Evolutionary conservation across 2,797 vertebrate species (phyloP).

Genomic region (Nothura maculosa): DNA sequence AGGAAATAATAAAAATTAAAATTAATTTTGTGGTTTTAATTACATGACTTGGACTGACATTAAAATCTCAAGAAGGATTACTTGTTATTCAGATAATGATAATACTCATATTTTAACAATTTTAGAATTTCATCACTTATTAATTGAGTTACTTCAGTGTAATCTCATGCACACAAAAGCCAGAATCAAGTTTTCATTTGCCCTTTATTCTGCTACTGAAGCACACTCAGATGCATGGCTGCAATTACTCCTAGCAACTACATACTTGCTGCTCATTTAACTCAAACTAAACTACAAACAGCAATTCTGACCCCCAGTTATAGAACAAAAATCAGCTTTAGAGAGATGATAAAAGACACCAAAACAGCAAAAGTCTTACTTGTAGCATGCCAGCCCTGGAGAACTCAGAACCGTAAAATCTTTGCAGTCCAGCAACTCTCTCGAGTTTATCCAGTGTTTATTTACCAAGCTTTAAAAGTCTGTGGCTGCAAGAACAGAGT

Average conservation of each 20-base stretch:
- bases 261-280: constrained; percentile 65
- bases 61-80: neutral
- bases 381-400: constrained; percentile 78
- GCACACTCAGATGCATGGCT: constrained; percentile 29
- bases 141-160: constrained; percentile 41
- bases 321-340: constrained; percentile 72
- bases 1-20: neutral
- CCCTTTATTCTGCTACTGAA: constrained; percentile 22
- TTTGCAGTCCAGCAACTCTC: constrained; percentile 76
- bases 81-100: neutral
- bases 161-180: constrained; percentile 69
- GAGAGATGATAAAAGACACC: constrained; percentile 69
- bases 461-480: constrained; percentile 74
- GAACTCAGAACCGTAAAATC: constrained; percentile 74
- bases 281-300: constrained; percentile 70
- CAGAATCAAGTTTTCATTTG: constrained; percentile 41
- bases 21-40: neutral
- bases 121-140: constrained; percentile 39
- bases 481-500: constrained; percentile 58
- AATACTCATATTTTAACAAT: constrained; percentile 36
- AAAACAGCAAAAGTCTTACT: constrained; percentile 81
- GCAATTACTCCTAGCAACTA: constrained; percentile 68
- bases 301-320: constrained; percentile 54
- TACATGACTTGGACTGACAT: neutral
- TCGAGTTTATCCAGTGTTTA: constrained; percentile 78